A percentile compares a stretch with the other conserved stretches of the same genome.
phyloP scores from a whole-genome alignment of 2,888 invertebrate genomes.

The Polia nebulosa region DNA sequence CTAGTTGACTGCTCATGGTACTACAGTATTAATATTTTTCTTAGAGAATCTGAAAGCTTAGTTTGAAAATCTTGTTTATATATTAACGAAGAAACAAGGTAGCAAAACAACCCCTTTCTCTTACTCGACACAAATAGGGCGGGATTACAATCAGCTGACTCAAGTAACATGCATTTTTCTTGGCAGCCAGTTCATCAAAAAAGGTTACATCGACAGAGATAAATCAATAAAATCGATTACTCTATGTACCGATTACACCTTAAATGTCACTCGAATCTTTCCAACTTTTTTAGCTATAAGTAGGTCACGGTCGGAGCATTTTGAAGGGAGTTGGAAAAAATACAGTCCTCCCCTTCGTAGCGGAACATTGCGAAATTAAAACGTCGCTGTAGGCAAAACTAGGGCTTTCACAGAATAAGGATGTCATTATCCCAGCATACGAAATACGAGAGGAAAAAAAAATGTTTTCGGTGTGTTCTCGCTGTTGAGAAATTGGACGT shows the following conservation, averaged over 20 bases:
- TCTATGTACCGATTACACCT: constrained; percentile 41
- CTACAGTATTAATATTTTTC: neutral
- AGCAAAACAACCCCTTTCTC: constrained; percentile 21
- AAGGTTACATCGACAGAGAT: constrained; percentile 29
- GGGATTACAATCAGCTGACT: constrained; percentile 40
- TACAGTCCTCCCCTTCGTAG: constrained; percentile 68
- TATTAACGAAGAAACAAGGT: constrained; percentile 3
- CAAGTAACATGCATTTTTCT: constrained; percentile 32
- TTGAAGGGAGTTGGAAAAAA: constrained; percentile 72
- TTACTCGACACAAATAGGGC: constrained; percentile 18
- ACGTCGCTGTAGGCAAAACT: constrained; percentile 78
- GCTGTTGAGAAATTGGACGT: constrained; percentile 62
- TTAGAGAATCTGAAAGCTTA: neutral
- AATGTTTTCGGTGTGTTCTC: constrained; percentile 56
- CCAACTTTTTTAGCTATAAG: constrained; percentile 60
- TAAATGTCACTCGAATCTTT: constrained; percentile 58
- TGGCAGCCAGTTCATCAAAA: constrained; percentile 23
- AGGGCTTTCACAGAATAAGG: constrained; percentile 73
- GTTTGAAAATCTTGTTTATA: neutral
- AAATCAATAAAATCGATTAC: constrained; percentile 52
- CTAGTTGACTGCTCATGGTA: neutral
- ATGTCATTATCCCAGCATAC: constrained; percentile 74
- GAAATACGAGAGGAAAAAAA: constrained; percentile 63
- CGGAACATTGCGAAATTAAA: constrained; percentile 75
- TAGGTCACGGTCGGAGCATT: constrained; percentile 80